Evolutionary conservation across 2,113 vertebrate genomes (phyloP).

Genomic region (Callopanchax toddi): DNA sequence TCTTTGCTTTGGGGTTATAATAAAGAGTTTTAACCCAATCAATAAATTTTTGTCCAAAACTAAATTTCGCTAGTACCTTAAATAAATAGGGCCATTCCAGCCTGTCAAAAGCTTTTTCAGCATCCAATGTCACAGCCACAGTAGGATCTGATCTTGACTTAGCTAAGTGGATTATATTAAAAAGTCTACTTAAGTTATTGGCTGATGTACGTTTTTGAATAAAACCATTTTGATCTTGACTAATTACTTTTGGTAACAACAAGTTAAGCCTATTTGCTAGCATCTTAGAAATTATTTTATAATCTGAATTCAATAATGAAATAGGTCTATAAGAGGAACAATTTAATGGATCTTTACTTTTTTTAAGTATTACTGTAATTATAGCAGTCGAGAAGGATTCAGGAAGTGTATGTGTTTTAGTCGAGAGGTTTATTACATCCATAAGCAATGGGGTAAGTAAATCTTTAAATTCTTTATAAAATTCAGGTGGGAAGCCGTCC

Average conservation of each 20-base stretch:
- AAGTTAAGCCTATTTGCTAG: not conserved
- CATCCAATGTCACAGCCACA: conserved; percentile 9
- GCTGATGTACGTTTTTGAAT: not conserved
- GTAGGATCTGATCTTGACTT: not conserved
- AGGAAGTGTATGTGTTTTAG: not conserved
- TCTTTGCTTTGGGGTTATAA: not conserved
- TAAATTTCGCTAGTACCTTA: not conserved
- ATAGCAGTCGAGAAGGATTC: not conserved
- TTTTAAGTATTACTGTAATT: not conserved
- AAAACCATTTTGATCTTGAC: not conserved
- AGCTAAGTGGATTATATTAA: conserved; percentile 17
- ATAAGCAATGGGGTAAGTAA: not conserved
- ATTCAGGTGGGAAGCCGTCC: conserved; percentile 11
- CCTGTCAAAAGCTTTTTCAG: conserved; percentile 15
- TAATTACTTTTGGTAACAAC: not conserved
- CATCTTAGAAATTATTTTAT: conserved; percentile 6
- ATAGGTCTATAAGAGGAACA: not conserved
- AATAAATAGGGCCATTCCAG: conserved; percentile 17
- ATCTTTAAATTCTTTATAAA: conserved; percentile 18
- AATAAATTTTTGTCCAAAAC: not conserved
- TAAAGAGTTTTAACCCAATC: not conserved
- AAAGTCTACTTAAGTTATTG: not conserved
- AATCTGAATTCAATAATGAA: not conserved
- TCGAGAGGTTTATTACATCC: not conserved
- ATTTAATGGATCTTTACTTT: not conserved